A percentile compares a stretch with the other conserved stretches of the same genome.
Evolutionary conservation across 2,888 invertebrate species (phyloP).

Genomic region (Axea sp.): DNA sequence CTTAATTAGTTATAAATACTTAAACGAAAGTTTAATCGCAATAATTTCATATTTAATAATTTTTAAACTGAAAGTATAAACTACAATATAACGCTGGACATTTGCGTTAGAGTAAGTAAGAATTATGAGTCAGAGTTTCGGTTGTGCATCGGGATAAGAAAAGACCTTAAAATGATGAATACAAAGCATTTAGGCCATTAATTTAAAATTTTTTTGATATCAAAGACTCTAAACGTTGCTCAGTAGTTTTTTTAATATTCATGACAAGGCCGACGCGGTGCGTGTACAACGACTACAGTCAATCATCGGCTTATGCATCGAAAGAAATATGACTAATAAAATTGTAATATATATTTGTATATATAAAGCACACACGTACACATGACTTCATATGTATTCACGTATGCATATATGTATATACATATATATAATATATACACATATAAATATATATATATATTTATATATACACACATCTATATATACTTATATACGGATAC

Average conservation of each 20-base stretch:
- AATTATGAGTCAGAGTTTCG: conserved; percentile 56
- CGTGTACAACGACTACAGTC: conserved; percentile 57
- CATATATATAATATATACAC: not conserved
- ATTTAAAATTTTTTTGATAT: conserved; percentile 56
- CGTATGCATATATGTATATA: not conserved
- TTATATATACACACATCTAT: not conserved
- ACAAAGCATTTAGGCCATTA: conserved; percentile 57
- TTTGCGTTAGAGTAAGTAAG: conserved; percentile 55
- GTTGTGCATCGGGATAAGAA: conserved; percentile 49
- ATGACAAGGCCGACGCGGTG: conserved; percentile 54
- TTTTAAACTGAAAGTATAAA: conserved; percentile 22
- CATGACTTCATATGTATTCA: not conserved
- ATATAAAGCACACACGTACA: not conserved
- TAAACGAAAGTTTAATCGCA: conserved; percentile 13
- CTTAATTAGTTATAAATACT: too few species aligned
- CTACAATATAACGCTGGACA: conserved; percentile 42
- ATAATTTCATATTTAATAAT: too few species aligned
- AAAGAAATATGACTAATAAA: conserved; percentile 58
- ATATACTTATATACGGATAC: conserved; percentile 1
- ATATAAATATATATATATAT: conserved; percentile 6
- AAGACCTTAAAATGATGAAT: conserved; percentile 53
- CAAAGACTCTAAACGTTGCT: conserved; percentile 54
- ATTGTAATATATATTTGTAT: conserved; percentile 26
- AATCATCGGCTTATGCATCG: conserved; percentile 57
- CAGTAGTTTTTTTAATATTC: conserved; percentile 58